These are phyloP conservation scores for Brachyhypopomus occidentalis DNA, from an alignment of 2,113 vertebrate genomes.

Conservation along the genomic window DNA sequence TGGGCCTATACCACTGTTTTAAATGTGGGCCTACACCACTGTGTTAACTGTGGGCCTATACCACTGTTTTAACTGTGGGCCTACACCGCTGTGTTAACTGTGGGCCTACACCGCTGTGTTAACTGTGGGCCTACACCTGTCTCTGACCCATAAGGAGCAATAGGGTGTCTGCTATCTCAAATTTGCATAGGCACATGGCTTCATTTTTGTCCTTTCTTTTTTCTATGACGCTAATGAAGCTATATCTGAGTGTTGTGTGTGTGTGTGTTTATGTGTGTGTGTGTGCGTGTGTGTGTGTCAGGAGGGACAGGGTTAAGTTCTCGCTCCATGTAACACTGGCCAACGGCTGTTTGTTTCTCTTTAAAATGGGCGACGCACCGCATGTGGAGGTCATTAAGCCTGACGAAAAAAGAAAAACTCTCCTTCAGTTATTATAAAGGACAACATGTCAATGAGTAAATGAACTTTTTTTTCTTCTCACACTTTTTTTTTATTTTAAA, in stretches of 20 bases:
- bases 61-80: too few relatives aligned
- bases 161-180: too few relatives aligned
- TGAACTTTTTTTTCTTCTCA: slow-evolving; percentile 68
- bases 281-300: slow-evolving; percentile 27
- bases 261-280: background rate
- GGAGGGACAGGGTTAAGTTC: slow-evolving; percentile 50
- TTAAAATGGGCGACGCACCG: slow-evolving; percentile 72
- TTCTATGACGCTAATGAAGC: background rate
- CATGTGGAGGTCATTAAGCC: slow-evolving; percentile 79
- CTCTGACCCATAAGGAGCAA: background rate
- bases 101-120: too few relatives aligned
- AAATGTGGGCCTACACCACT: too few relatives aligned
- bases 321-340: slow-evolving; percentile 56
- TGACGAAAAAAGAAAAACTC: slow-evolving; percentile 61
- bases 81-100: too few relatives aligned
- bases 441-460: slow-evolving; percentile 77
- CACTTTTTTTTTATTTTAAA: slow-evolving; percentile 63
- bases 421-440: slow-evolving; percentile 76
- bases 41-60: too few relatives aligned
- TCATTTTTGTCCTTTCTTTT: background rate
- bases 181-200: background rate
- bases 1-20: too few relatives aligned
- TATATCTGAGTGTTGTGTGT: slow-evolving; percentile 4
- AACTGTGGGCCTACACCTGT: too few relatives aligned
- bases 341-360: slow-evolving; percentile 78